phyloP scores from a whole-genome alignment of 2,888 invertebrate genomes.

The Eugnorisma glareosa region DNA sequence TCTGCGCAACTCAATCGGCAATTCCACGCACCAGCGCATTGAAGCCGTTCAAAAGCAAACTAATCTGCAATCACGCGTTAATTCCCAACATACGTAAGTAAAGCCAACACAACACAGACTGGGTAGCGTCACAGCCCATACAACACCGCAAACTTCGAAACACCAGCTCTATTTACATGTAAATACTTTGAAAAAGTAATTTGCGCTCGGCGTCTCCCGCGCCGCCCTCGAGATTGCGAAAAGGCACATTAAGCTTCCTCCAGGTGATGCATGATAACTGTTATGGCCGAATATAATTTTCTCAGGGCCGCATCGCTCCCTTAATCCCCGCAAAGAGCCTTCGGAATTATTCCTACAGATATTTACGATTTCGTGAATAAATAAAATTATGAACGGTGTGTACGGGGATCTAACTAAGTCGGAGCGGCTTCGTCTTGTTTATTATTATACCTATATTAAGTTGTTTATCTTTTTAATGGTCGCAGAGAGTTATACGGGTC shows the following conservation, averaged over 20 bases:
- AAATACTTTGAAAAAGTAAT: conserved; percentile 91
- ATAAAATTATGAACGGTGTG: conserved; percentile 89
- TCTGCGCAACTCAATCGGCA: neutral
- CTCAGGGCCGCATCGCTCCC: conserved; percentile 89
- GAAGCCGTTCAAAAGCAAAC: conserved; percentile 25
- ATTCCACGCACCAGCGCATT: conserved; percentile 1
- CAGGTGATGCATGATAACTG: conserved; percentile 91
- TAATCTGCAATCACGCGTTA: conserved; percentile 32
- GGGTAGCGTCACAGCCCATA: conserved; percentile 65
- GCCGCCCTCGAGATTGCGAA: conserved; percentile 90
- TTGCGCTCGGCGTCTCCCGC: conserved; percentile 85
- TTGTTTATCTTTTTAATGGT: conserved; percentile 91
- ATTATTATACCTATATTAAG: conserved; percentile 90
- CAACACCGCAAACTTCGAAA: conserved; percentile 79
- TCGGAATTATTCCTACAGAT: conserved; percentile 89
- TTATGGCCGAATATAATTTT: conserved; percentile 91
- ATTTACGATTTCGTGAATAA: conserved; percentile 90
- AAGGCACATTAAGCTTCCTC: conserved; percentile 89
- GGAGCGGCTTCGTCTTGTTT: conserved; percentile 82
- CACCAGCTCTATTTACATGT: conserved; percentile 89
- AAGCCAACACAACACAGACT: conserved; percentile 55
- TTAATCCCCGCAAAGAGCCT: conserved; percentile 90
- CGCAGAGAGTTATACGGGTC: conserved; percentile 88
- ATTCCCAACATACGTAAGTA: conserved; percentile 43
- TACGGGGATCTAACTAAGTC: conserved; percentile 87